Evolutionary conservation across 2,888 invertebrate species (phyloP).

Genomic region (Cephalotes varians): DNA sequence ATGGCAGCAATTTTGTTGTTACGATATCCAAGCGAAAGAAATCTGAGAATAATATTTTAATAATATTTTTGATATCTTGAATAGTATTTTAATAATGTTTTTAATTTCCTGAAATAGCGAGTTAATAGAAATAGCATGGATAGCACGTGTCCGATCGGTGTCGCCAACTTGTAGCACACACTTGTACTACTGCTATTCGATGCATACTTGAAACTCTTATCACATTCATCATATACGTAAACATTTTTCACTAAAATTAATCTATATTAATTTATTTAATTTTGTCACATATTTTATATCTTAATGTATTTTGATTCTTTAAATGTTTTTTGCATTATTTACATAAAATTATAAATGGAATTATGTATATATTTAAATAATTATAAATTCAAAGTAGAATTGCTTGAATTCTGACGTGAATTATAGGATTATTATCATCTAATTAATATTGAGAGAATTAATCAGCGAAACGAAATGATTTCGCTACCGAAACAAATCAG

Average conservation of each 20-base stretch:
- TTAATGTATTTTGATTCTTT: background rate
- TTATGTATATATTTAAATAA: background rate
- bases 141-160: slow-evolving; percentile 26
- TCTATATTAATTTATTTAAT: background rate
- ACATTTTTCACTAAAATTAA: background rate
- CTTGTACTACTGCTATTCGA: background rate
- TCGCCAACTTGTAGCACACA: slow-evolving; percentile 45
- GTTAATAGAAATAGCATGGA: background rate
- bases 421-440: background rate
- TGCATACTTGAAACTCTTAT: background rate
- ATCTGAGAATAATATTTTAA: background rate
- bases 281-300: background rate
- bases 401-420: background rate
- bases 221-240: background rate
- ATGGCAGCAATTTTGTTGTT: background rate
- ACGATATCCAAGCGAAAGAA: background rate
- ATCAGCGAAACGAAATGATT: slow-evolving; percentile 4
- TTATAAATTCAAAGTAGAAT: background rate
- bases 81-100: background rate
- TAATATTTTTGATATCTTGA: background rate
- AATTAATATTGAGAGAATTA: slow-evolving; percentile 6
- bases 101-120: background rate
- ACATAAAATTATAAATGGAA: background rate
- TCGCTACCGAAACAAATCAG: background rate
- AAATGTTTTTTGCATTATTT: background rate